A percentile compares a stretch with the other conserved stretches of the same genome.
Conservation (phyloP, 2,113 vertebrate species). For the Coturnix japonica region DNA sequence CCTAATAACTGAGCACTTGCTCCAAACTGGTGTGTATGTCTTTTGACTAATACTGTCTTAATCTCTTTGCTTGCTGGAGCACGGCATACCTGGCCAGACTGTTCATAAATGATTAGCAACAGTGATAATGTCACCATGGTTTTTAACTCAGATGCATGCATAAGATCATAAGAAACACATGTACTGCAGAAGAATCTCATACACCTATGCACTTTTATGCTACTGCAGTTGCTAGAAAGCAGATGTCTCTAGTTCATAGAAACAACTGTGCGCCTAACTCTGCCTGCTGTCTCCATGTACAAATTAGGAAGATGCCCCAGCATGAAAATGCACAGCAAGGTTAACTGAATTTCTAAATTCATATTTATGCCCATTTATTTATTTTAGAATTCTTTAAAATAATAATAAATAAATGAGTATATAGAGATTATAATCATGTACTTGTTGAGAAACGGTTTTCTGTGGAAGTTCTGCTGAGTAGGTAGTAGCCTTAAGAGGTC, state of each 20-base stretch:
- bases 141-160: neutral
- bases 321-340: neutral
- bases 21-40: neutral
- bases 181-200: neutral
- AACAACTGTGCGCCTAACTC: neutral
- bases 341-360: neutral
- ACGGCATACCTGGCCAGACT: neutral
- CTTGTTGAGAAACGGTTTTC: neutral
- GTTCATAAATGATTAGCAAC: neutral
- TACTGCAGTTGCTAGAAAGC: neutral
- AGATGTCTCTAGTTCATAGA: neutral
- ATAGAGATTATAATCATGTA: neutral
- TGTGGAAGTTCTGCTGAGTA: neutral
- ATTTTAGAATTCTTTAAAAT: neutral
- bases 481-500: neutral
- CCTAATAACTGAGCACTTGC: neutral
- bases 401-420: neutral
- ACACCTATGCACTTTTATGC: fast-evolving
- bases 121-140: neutral
- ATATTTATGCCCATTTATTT: neutral
- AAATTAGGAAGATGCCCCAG: neutral
- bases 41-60: neutral
- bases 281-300: neutral
- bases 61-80: neutral
- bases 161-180: fast-evolving